Evolutionary conservation across 2,888 invertebrate genomes (phyloP), one percentile per base, ranked within the genome.

Genomic region (Lissonota sp.): DNA sequence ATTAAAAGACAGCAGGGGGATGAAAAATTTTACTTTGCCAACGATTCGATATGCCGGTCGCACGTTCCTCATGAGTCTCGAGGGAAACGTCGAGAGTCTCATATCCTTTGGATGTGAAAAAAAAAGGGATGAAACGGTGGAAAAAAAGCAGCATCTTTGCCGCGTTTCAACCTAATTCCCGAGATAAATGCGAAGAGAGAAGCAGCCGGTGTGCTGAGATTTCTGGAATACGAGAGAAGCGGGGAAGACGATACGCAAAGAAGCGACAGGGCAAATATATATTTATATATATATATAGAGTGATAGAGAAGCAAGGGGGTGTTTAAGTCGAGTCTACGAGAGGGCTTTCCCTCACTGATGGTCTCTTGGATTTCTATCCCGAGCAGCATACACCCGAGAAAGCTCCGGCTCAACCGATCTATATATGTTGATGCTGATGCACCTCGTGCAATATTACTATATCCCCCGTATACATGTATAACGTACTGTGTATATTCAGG

Each of bases 131-230:
- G 60, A 72, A 42, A 58, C 42, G 57, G 79, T 26, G 58, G 75
- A 79, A 53, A 79, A 62, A 71, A 51, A 55, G 55, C 67, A 71
- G 67, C 73, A 67, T 67, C 80, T 74, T 85, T 79, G 83, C 82
- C 82, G 71, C 83, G 83, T 69, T 58, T 86, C 89, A 91, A 91
- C 91, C 89, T 88, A 90, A 91, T 91, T 91, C 87, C 80, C 70
- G 87, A 88, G 90, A 91, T 90, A 90, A 91, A 91, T 90, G 84
- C 77, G 74, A 77, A 76, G 80, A 80, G 84, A 73, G 74, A 75
- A 81, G 71, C 76, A 77, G 76, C 63, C 80, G 72, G 63, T 67
- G 80, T 62, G 80, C 80, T 39, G 72, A 80, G 80, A 76, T 80
- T 76, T 80, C 76, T 72, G 72, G 67, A 76, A 80, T 80, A 80